Evolutionary conservation across 2,113 vertebrate genomes (phyloP), one percentile per base, ranked within the genome.

Genomic region (Perca fluviatilis): DNA sequence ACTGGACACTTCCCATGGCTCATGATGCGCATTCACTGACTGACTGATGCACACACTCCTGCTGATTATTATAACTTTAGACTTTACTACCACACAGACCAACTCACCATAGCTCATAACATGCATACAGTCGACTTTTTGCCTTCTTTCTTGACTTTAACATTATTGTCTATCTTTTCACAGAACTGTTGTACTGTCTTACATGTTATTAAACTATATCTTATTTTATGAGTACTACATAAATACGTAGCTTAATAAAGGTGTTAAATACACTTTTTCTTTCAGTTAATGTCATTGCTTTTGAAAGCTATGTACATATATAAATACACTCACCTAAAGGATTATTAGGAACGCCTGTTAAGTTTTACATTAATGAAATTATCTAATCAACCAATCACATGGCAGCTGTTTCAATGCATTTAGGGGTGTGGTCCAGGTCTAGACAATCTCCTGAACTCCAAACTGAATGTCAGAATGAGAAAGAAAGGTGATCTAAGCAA

Each of bases 1-100:
- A 91, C 88, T 3, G 93, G 93, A 74, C 13, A 94, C 87, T 94
- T 93, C 67, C 94, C 93, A 0, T 94, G 94, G 94, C 90, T 94
- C 5, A 93, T 92, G 90, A 93, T 91, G 82, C 90, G 93, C 30
- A 78, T 94, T 74, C 91, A 93, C 79, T 94, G 86, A 93, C 16
- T 11, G 40, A 10, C 10, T 43, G 40, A 61, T 5, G 53, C 49
- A 53, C 49, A 70, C 27, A 63, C 23, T n/a, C 46, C n/a, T 40
- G 51, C n/a, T 36, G n/a, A 15, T 3, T 3, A 30, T 7, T 53
- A 11, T 2, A 50, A 7, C 4, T 60, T 43, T 19, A 69, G 13
- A 49, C 16, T 67, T 4, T 30, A 50, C 0, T 40, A n/a, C 8
- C 25, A 30, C 1, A 70, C 53, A 46, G 8, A 56, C 10, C 21